Conservation (phyloP, 1,140 invertebrate species). For the Caenorhabditis latens region DNA sequence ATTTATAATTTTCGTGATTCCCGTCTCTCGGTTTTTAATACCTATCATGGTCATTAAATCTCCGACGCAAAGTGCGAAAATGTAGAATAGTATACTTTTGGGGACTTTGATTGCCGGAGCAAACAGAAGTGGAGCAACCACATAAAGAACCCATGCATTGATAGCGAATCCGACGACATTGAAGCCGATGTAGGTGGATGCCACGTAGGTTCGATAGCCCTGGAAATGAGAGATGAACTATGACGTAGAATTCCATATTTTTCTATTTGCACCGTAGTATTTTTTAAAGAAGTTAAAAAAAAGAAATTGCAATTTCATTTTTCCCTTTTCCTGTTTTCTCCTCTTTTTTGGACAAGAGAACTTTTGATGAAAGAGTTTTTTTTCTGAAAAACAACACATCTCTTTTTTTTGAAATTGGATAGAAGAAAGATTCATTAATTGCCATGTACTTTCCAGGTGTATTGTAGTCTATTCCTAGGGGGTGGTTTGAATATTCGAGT, state of each 20-base stretch:
- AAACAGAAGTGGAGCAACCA: constrained; percentile 69
- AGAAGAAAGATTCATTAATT: too few species aligned
- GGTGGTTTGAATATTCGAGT: too few species aligned
- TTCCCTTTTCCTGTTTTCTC: neutral
- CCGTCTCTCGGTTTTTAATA: constrained; percentile 51
- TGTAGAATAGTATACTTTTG: constrained; percentile 76
- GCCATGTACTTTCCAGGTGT: too few species aligned
- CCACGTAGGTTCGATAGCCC: constrained; percentile 75
- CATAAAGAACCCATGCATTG: constrained; percentile 75
- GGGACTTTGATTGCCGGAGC: constrained; percentile 67
- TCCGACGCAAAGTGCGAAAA: constrained; percentile 73
- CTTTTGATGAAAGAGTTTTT: constrained; percentile 13
- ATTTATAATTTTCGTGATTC: constrained; percentile 8
- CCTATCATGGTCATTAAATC: constrained; percentile 77
- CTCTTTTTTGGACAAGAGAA: neutral
- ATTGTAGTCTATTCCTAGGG: too few species aligned
- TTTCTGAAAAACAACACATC: neutral
- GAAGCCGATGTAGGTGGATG: constrained; percentile 73
- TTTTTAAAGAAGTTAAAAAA: too few species aligned
- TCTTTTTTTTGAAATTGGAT: neutral
- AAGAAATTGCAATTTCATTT: neutral
- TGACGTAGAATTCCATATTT: neutral
- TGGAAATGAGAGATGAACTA: constrained; percentile 4
- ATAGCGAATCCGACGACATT: constrained; percentile 75
- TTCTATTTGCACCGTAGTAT: neutral